These are phyloP conservation scores for Yponomeuta sedellus DNA, from an alignment of 2,888 invertebrate genomes.

Conservation along the genomic window DNA sequence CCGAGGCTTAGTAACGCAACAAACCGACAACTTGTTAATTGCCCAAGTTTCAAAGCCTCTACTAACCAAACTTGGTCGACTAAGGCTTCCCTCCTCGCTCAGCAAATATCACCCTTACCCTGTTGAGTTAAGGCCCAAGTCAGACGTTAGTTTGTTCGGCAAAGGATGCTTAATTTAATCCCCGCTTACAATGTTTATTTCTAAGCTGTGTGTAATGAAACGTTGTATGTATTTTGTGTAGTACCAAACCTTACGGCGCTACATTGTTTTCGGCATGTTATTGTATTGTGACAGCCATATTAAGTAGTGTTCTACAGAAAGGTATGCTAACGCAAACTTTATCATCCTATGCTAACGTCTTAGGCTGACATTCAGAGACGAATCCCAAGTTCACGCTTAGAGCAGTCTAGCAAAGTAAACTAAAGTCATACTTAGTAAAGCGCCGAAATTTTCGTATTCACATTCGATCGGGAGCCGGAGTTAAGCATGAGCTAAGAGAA, in stretches of 20 bases:
- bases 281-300: neutral
- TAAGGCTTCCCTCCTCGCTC: neutral
- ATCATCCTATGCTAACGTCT: no score
- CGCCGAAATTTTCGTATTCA: no score
- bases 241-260: neutral
- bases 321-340: no score
- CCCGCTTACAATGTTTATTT: neutral
- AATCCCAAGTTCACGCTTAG: no score
- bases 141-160: neutral
- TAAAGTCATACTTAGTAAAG: no score
- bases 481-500: no score
- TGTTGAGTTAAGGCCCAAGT: neutral
- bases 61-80: conserved; percentile 1
- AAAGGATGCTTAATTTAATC: neutral
- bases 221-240: neutral
- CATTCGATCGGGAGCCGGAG: no score
- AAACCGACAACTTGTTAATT: conserved; percentile 7
- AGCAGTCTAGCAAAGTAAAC: no score
- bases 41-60: conserved; percentile 7
- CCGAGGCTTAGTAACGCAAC: neutral
- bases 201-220: neutral
- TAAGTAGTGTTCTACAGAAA: neutral
- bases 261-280: neutral
- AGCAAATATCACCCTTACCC: neutral
- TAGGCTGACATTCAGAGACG: no score